phyloP scores from a whole-genome alignment of 2,113 vertebrate genomes.

The Tichodroma muraria region DNA sequence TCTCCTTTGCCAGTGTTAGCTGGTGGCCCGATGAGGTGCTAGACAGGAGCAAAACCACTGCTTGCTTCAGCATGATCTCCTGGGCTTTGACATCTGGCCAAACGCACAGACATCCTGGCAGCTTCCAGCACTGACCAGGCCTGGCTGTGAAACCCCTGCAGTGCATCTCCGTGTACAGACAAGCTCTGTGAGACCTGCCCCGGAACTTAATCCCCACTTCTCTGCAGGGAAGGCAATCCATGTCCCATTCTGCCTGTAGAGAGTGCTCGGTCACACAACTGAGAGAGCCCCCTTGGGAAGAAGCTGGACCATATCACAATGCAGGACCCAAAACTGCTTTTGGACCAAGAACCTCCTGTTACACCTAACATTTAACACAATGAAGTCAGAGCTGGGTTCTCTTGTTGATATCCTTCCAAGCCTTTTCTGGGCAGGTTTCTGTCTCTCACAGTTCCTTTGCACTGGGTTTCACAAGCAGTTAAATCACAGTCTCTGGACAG shows the following conservation, averaged over 20 bases:
- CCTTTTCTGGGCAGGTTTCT: not conserved
- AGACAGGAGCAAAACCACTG: not conserved
- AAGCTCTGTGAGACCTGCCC: not conserved
- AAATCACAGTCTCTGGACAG: not conserved
- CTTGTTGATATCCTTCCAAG: not conserved
- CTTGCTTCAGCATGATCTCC: not conserved
- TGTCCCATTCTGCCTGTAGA: not conserved
- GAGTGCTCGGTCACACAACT: fast-evolving
- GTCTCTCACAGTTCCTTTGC: not conserved
- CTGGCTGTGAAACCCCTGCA: not conserved
- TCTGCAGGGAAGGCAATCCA: not conserved
- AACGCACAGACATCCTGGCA: not conserved
- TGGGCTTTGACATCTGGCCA: not conserved
- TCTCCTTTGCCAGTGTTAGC: not conserved
- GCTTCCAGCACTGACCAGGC: not conserved
- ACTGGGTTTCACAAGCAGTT: not conserved
- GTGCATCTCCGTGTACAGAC: not conserved
- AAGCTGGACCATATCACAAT: not conserved
- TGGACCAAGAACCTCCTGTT: not conserved
- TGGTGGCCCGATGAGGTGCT: not conserved
- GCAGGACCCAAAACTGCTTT: not conserved
- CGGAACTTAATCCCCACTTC: not conserved
- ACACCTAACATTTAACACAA: not conserved
- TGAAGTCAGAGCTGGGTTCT: not conserved
- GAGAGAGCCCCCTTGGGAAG: not conserved